phyloP scores from a whole-genome alignment of 2,797 vertebrate genomes.

The Scleropages formosus region DNA sequence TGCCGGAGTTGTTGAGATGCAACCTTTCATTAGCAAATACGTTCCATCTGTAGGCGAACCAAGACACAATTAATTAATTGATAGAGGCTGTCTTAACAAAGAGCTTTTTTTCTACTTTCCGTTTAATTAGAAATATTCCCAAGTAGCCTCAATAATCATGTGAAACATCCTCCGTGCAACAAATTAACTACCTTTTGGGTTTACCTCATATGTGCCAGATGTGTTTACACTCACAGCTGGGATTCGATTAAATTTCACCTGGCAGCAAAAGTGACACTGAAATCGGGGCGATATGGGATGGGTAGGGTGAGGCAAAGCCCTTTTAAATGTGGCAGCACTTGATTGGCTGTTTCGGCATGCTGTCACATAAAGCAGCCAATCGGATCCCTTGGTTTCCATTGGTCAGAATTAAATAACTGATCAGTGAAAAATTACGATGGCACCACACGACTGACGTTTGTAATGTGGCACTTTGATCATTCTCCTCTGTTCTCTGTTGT shows the following conservation, averaged over 20 bases:
- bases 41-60: conserved; percentile 31
- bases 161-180: conserved; percentile 31
- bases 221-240: conserved; percentile 23
- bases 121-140: conserved; percentile 59
- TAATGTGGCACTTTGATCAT: conserved; percentile 22
- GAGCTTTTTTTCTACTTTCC: conserved; percentile 45
- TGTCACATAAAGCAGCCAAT: conserved; percentile 13
- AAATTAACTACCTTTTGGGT: conserved; percentile 30
- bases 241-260: conserved; percentile 31
- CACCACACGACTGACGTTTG: background rate
- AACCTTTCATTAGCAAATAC: conserved; percentile 39
- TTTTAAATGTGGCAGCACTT: conserved; percentile 14
- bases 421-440: conserved; percentile 1
- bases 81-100: conserved; percentile 41
- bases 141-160: conserved; percentile 50
- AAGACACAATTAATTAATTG: conserved; percentile 49
- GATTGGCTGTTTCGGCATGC: background rate
- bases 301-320: background rate
- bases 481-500: background rate
- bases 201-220: conserved; percentile 24
- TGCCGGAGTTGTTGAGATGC: conserved; percentile 31
- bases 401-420: background rate
- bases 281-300: conserved; percentile 24
- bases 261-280: conserved; percentile 26
- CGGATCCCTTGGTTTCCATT: no score